Conservation (phyloP, 2,888 invertebrate genomes). For the Netelia fuscicornis region DNA sequence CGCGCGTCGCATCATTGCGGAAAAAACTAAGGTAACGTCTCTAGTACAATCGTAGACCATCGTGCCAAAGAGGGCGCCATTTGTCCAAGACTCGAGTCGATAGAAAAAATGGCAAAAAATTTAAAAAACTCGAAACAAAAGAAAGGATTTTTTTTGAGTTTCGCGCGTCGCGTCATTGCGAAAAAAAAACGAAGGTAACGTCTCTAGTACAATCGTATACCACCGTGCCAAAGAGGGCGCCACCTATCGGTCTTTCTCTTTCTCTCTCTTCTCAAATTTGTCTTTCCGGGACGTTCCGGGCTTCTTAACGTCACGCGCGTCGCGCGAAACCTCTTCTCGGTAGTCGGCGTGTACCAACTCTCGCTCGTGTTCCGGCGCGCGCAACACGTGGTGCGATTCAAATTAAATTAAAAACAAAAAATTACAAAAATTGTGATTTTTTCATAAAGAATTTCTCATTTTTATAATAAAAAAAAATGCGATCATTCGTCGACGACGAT, state of each 20-base stretch:
- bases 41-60: too few relatives aligned
- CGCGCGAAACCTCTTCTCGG: slow-evolving; percentile 15
- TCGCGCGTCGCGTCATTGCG: neutral
- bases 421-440: too few relatives aligned
- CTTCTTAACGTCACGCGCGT: slow-evolving; percentile 16
- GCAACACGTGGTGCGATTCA: neutral
- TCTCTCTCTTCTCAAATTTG: slow-evolving; percentile 13
- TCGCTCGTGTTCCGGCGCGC: too few relatives aligned
- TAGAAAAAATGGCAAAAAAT: neutral
- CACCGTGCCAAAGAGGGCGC: neutral
- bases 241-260: neutral
- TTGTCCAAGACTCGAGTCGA: neutral
- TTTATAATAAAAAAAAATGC: neutral
- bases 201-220: neutral
- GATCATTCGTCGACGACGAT: neutral
- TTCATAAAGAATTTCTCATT: too few relatives aligned
- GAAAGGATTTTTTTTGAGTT: neutral
- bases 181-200: slow-evolving; percentile 15
- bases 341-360: neutral
- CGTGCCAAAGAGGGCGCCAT: too few relatives aligned
- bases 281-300: slow-evolving; percentile 13
- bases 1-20: too few relatives aligned
- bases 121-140: neutral
- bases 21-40: too few relatives aligned
- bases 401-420: too few relatives aligned